Conservation (phyloP, 1,140 invertebrate species). For the Drosophila virilis region DNA sequence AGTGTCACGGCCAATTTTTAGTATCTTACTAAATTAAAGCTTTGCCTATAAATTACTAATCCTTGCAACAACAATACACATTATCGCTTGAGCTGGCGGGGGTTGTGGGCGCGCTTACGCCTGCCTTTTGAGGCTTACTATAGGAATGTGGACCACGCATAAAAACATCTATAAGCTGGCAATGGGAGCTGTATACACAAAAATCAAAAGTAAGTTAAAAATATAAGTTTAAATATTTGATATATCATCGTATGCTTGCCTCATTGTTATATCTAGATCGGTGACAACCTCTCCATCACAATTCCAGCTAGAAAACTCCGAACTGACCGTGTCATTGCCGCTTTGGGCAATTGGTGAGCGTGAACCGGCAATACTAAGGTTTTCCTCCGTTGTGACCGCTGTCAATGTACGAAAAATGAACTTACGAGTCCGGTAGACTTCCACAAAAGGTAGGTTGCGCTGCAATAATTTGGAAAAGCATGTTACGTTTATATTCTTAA, state of each 20-base stretch:
- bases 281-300: conserved; percentile 93
- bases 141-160: conserved; percentile 85
- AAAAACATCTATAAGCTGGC: conserved; percentile 86
- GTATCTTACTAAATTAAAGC: conserved; percentile 51
- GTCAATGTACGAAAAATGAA: conserved; percentile 88
- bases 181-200: conserved; percentile 83
- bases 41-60: conserved; percentile 44
- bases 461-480: conserved; percentile 78
- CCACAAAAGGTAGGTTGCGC: conserved; percentile 89
- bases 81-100: conserved; percentile 71
- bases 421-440: conserved; percentile 90
- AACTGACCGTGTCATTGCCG: conserved; percentile 24
- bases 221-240: neutral
- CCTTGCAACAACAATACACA: conserved; percentile 74
- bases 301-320: conserved; percentile 90
- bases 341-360: conserved; percentile 65
- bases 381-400: conserved; percentile 65
- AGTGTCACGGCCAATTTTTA: conserved; percentile 72
- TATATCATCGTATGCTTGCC: conserved; percentile 84
- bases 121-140: conserved; percentile 58
- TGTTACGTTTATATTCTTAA: neutral
- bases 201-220: neutral
- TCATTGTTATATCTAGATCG: conserved; percentile 89
- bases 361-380: conserved; percentile 73
- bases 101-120: conserved; percentile 43